These are phyloP conservation scores for Drosophila albomicans DNA, from an alignment of 1,140 invertebrate species.

Conservation along the genomic window DNA sequence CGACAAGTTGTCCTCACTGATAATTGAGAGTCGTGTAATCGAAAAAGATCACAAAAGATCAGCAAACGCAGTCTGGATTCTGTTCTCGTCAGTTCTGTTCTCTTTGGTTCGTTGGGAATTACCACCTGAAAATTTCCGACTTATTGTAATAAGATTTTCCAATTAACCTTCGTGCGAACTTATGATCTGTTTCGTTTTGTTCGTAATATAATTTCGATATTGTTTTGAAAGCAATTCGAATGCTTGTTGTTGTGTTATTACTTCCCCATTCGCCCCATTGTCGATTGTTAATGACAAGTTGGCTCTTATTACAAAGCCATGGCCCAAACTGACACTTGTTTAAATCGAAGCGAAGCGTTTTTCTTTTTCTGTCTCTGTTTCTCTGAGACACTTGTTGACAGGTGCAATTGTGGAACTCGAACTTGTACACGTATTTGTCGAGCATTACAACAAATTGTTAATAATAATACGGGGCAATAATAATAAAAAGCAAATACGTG, in stretches of 20 bases:
- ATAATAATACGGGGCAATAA: not conserved
- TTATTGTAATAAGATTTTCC: conserved; percentile 9
- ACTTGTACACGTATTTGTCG: conserved; percentile 20
- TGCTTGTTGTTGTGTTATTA: conserved; percentile 14
- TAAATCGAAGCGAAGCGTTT: conserved; percentile 52
- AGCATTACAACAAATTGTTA: not conserved
- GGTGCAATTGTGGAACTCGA: conserved; percentile 12
- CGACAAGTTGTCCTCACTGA: conserved; percentile 22
- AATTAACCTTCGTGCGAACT: conserved; percentile 32
- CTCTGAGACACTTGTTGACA: conserved; percentile 55
- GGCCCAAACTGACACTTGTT: conserved; percentile 58
- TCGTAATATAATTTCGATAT: conserved; percentile 28
- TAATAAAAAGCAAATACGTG: conserved; percentile 7
- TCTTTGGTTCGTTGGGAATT: not conserved
- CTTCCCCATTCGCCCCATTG: conserved; percentile 26
- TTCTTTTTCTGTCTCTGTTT: not conserved
- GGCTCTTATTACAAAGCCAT: conserved; percentile 56
- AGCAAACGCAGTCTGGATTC: not conserved
- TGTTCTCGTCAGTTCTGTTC: not conserved
- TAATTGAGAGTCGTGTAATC: conserved; percentile 12
- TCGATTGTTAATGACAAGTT: conserved; percentile 55
- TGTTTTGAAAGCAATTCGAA: conserved; percentile 13
- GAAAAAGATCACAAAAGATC: not conserved
- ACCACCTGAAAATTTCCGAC: not conserved
- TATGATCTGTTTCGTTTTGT: conserved; percentile 13